Evolutionary conservation across 2,797 vertebrate species (phyloP).

Genomic region (Eidolon dupreanum): DNA sequence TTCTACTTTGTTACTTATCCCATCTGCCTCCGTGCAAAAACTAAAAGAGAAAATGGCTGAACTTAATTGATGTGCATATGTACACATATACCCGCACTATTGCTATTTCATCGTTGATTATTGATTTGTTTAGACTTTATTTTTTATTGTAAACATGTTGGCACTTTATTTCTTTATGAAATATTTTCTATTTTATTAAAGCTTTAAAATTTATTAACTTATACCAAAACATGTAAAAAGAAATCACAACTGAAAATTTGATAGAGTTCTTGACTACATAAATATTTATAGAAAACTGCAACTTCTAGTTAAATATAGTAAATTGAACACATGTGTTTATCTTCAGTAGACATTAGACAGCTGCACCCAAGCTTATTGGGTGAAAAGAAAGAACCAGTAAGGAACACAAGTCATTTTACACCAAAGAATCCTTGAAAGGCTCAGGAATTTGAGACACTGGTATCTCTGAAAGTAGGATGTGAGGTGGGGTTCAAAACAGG

Average conservation of each 20-base stretch:
- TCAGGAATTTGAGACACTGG: neutral
- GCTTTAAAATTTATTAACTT: neutral
- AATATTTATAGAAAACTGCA: neutral
- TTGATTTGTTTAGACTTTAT: neutral
- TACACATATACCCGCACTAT: neutral
- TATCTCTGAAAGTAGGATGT: neutral
- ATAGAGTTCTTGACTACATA: neutral
- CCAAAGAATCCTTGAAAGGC: neutral
- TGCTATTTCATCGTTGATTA: constrained; percentile 8
- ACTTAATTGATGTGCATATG: neutral
- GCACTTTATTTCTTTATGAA: constrained; percentile 11
- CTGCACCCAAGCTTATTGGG: neutral
- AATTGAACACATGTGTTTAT: neutral
- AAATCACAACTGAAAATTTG: neutral
- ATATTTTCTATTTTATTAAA: constrained; percentile 39
- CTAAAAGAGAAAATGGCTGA: neutral
- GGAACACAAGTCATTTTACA: constrained; percentile 1
- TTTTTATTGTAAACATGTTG: neutral
- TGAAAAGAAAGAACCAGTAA: neutral
- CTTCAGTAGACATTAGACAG: neutral
- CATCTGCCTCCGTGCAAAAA: neutral
- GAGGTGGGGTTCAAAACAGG: neutral
- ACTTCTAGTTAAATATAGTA: constrained; percentile 37
- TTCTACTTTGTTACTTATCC: neutral
- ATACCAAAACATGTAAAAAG: neutral